Evolutionary conservation across 2,113 vertebrate genomes (phyloP), one percentile per base, ranked within the genome.

Genomic region (Jacana jacana): DNA sequence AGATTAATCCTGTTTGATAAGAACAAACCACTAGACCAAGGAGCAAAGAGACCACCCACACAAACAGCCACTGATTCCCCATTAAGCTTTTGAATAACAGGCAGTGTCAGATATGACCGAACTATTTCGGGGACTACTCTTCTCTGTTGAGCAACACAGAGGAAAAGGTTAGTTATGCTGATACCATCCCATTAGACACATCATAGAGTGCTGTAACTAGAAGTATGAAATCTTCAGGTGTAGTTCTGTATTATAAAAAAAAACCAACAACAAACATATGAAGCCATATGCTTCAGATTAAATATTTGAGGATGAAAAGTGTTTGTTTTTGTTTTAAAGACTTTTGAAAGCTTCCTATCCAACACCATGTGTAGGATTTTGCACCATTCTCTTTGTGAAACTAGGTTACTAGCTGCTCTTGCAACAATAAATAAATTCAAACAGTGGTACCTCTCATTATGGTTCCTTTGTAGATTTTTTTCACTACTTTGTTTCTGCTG

Each of bases 401-500:
- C 15, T 46, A 48, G 30, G 44, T 51, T 91, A 65, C 1, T 39
- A 69, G 39, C 44, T 86, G 64, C 27, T 75, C 16, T 93, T 93
- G 35, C 72, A 92, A 65, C 12, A 86, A 70, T 64, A 82, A 92
- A 88, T 64, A 84, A 37, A 84, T 92, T 64, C 72, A 86, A 86
- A 72, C 60, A 69, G 64, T 64, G 24, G n/a, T 70, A 49, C 27
- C 7, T 91, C 89, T 92, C 69, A 69, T 94, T 83, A 64, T 0
- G 0, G 22, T 73, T 58, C 39, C 76, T 92, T 92, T 85, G 76
- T 73, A 44, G 30, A 40, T 73, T 84, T 85, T 76, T 78, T 87
- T 73, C 68, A 48, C 39, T 66, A 17, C 35, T 77, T 95, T 95
- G 42, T 94, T 96, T 95, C 24, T 82, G 24, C 42, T 87, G 66